These are phyloP conservation scores for Agrotis exclamationis DNA, from an alignment of 2,888 invertebrate species.

Conservation along the genomic window DNA sequence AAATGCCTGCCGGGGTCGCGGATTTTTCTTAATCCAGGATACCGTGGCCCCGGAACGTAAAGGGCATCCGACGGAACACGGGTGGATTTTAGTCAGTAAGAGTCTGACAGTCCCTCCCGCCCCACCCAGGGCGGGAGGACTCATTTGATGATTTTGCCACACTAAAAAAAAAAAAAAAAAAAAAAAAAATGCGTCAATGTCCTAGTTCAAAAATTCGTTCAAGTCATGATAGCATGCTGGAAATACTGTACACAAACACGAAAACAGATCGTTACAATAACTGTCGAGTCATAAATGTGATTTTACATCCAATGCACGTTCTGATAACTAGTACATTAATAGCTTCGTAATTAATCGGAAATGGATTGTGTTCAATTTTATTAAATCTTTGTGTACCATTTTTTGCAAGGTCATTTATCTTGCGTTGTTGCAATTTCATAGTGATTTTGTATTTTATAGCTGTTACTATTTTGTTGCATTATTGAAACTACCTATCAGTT, in stretches of 20 bases:
- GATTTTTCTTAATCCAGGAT: too few relatives aligned
- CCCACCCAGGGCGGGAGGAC: too few relatives aligned
- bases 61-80: too few relatives aligned
- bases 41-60: too few relatives aligned
- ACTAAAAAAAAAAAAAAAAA: too few relatives aligned
- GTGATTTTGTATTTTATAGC: constrained; percentile 8
- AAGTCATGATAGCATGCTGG: constrained; percentile 18
- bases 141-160: too few relatives aligned
- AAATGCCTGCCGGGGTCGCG: too few relatives aligned
- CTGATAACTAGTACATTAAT: constrained; percentile 30
- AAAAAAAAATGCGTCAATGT: too few relatives aligned
- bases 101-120: too few relatives aligned
- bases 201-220: neutral
- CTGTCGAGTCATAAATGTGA: constrained; percentile 25
- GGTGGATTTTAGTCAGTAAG: too few relatives aligned
- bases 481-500: neutral
- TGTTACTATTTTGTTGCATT: neutral
- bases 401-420: constrained; percentile 35
- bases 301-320: constrained; percentile 47
- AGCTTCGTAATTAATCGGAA: constrained; percentile 36
- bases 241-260: constrained; percentile 17
- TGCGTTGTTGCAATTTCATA: constrained; percentile 23
- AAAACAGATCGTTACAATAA: constrained; percentile 21
- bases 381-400: constrained; percentile 25
- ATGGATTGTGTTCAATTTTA: constrained; percentile 48